Percentiles rank a stretch among this genome's conserved stretches.
phyloP scores from a whole-genome alignment of 2,888 invertebrate genomes.

The Zhuqinia jingwanae region DNA sequence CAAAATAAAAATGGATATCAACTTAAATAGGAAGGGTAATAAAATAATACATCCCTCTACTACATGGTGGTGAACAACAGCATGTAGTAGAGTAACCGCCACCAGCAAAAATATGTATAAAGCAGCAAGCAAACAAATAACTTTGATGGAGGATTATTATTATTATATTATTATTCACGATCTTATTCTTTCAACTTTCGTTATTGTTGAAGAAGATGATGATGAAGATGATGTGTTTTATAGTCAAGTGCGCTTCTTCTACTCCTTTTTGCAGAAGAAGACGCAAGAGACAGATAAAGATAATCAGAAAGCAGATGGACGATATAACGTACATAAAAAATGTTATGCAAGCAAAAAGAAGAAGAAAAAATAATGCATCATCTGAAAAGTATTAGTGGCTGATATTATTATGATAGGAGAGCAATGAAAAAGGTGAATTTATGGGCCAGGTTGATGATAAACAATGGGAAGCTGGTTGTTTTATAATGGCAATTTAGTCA shows the following conservation, averaged over 20 bases:
- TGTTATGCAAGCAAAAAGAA: slow-evolving; percentile 43
- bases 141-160: no score
- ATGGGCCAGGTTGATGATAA: slow-evolving; percentile 72
- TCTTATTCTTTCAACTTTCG: slow-evolving; percentile 57
- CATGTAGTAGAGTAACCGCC: slow-evolving; percentile 23
- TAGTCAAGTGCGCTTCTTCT: not conserved
- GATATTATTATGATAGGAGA: slow-evolving; percentile 43
- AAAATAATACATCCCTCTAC: slow-evolving; percentile 47
- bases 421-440: slow-evolving; percentile 71
- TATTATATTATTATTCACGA: slow-evolving; percentile 73
- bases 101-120: slow-evolving; percentile 26
- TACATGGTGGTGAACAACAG: not conserved
- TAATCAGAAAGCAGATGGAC: slow-evolving; percentile 64
- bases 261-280: slow-evolving; percentile 53
- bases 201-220: slow-evolving; percentile 58
- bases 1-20: slow-evolving; percentile 36
- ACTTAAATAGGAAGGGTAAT: slow-evolving; percentile 47
- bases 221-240: slow-evolving; percentile 30
- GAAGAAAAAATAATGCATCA: slow-evolving; percentile 47
- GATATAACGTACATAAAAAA: slow-evolving; percentile 23
- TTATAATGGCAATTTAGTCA: slow-evolving; percentile 73
- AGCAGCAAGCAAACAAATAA: slow-evolving; percentile 37
- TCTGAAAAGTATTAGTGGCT: slow-evolving; percentile 28
- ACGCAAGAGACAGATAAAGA: slow-evolving; percentile 37
- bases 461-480: slow-evolving; percentile 71